Evolutionary conservation across 2,888 invertebrate species (phyloP).

Genomic region (Ptilodon capucinus): DNA sequence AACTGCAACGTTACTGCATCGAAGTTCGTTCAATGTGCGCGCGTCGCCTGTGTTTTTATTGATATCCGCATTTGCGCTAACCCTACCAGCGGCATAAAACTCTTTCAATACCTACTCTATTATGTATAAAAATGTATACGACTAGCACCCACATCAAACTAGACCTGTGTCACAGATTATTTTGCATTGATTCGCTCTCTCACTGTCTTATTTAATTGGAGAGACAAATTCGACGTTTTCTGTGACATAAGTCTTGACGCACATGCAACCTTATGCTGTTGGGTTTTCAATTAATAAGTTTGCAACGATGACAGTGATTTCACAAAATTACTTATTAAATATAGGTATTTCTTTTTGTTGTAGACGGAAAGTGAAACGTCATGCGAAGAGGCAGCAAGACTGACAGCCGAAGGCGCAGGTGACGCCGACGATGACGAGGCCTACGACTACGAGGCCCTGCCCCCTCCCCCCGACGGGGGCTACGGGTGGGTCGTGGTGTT

Average conservation of each 20-base stretch:
- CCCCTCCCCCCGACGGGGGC: slow-evolving; percentile 95
- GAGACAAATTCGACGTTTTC: too few relatives aligned
- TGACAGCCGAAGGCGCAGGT: slow-evolving; percentile 86
- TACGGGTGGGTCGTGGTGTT: slow-evolving; percentile 97
- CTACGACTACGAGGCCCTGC: slow-evolving; percentile 88
- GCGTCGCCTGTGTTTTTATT: slow-evolving; percentile 26
- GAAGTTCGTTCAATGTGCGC: slow-evolving; percentile 27
- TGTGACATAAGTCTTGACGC: too few relatives aligned
- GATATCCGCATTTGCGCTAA: slow-evolving; percentile 2
- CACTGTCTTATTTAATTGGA: too few relatives aligned
- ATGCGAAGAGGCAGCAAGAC: slow-evolving; percentile 91
- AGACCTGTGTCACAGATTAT: too few relatives aligned
- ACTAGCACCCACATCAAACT: too few relatives aligned
- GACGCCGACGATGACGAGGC: slow-evolving; percentile 85
- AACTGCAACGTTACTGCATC: slow-evolving; percentile 34
- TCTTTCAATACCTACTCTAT: too few relatives aligned
- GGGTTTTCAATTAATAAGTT: too few relatives aligned
- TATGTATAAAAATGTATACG: too few relatives aligned
- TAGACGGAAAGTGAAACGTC: slow-evolving; percentile 94
- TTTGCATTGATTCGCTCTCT: too few relatives aligned
- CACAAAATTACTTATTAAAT: neutral
- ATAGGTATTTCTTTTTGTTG: slow-evolving; percentile 38
- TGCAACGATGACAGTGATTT: too few relatives aligned
- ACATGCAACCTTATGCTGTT: too few relatives aligned
- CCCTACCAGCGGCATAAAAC: neutral